Evolutionary conservation across 1,140 invertebrate genomes (phyloP).

Genomic region (Carcinoscorpius rotundicauda): DNA sequence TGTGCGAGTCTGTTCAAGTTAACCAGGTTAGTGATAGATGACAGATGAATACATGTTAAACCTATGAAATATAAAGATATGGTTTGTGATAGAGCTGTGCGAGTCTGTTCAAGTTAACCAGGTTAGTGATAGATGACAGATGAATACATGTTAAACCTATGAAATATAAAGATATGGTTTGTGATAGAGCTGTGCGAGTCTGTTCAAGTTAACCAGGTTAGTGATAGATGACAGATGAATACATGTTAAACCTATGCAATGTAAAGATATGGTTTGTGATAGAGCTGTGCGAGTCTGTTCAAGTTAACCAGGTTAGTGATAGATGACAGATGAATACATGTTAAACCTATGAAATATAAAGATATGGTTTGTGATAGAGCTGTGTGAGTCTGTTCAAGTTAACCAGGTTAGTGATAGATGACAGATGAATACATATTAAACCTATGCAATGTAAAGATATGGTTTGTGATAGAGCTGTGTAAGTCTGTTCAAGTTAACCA

Average conservation of each 20-base stretch:
- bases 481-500: conserved; percentile 89
- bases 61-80: conserved; percentile 65
- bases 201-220: conserved; percentile 71
- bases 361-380: conserved; percentile 92
- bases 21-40: conserved; percentile 49
- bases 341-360: conserved; percentile 72
- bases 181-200: conserved; percentile 95
- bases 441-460: conserved; percentile 65
- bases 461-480: conserved; percentile 96
- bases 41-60: conserved; percentile 97
- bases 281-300: conserved; percentile 93
- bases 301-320: conserved; percentile 56
- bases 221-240: conserved; percentile 68
- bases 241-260: conserved; percentile 89
- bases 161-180: conserved; percentile 73
- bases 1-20: conserved; percentile 93
- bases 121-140: conserved; percentile 51
- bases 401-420: conserved; percentile 49
- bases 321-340: conserved; percentile 89
- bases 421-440: conserved; percentile 97
- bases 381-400: conserved; percentile 93
- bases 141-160: conserved; percentile 96
- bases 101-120: conserved; percentile 89
- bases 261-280: conserved; percentile 83
- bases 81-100: conserved; percentile 96